Base-by-base conservation (phyloP, 2,888 invertebrate genomes). In the Oeneis ivallda region DNA sequence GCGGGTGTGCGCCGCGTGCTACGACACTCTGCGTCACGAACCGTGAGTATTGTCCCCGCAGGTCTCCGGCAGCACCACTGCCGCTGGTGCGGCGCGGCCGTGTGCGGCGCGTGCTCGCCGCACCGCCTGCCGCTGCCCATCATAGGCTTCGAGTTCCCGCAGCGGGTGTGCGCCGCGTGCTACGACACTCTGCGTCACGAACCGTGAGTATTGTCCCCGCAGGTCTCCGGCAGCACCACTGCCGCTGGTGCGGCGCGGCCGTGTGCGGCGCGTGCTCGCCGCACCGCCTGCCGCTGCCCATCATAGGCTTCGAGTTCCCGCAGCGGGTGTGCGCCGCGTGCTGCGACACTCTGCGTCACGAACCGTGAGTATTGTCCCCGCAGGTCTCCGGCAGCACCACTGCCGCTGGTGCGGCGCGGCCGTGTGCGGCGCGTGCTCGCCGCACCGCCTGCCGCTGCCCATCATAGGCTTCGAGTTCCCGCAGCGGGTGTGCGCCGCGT, bases 141-240 rank as follows among this genome's bases (percentile, higher is more conserved):
- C 61, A 97, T 99, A 97, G 99, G 99, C 57, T 99, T 98, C 89
- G 99, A 99, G 92, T 98, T 98, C 90, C 97, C 97, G 82, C 98
- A 99, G 72, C 94, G 99, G 68, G 96, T 99, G 63, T 99, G 99
- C 91, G 96, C 98, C 82, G 95, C 95, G 45, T 99, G 99, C 90
- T 96, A 96, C 85, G 94, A 94, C 72, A 94, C 94, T 71, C 93
- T 98, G 50, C 95, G 96, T 76, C 96, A 96, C 76, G 95, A 95
- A 75, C 97, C 98, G 97, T 98, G 86, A 94, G 96, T 94, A 68
- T 17, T 34, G 26, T 37, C 13, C 13, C 2, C 13, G 15, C 75
- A 92, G 98, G 98, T 70, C 93, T 97, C 34, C 95, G 98, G 62
- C 97, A 97, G 83, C 97, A 97, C 88, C 97, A 97, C 88, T 97